Evolutionary conservation across 1,140 invertebrate species (phyloP), one percentile per base, ranked within the genome.

Genomic region (Leptoteleia sp.): DNA sequence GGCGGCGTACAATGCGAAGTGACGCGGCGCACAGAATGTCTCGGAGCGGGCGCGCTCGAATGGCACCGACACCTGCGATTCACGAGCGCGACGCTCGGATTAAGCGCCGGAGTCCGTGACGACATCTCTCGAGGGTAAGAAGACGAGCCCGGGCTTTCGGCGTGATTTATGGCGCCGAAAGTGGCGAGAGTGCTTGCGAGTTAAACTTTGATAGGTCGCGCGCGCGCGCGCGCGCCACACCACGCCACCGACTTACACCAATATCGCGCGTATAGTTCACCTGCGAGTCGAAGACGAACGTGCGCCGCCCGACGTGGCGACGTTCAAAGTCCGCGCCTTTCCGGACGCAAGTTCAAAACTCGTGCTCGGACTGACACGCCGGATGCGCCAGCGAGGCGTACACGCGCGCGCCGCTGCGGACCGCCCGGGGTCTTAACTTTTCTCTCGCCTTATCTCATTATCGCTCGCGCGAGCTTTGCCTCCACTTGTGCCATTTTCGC

Each of bases 401-500:
- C 29, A n/a, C 40, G 31, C 19, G 25, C 12, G 37, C 27, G 33
- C 50, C 59, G 43, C 35, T 16, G 33, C 43, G 12, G 31, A 48
- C 40, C 38, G 43, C 64, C 7, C 33, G 43, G 42, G 59, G 8
- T 38, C 27, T 25, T 48, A 67, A 82, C 42, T 82, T 84, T 82
- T n/a, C n/a, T 72, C 83, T 54, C 70, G 78, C 72, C 80, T 85
- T 80, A 81, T 83, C 82, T 78, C 75, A 82, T 83, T 83, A 83
- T 78, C 81, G 67, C 75, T 55, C 50, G 38, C 31, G 38, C 55
- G 15, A 50, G 52, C 70, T 57, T 59, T 59, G 55, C 57, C 57
- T 47, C 54, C 64, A 19, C 43, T 80, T 80, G 78, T 80, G 78
- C 77, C 79, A 71, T 72, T 83, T 83, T 80, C 59, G 47, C 61